Conservation (phyloP, 2,113 vertebrate species). For the Myotis brandtii region DNA sequence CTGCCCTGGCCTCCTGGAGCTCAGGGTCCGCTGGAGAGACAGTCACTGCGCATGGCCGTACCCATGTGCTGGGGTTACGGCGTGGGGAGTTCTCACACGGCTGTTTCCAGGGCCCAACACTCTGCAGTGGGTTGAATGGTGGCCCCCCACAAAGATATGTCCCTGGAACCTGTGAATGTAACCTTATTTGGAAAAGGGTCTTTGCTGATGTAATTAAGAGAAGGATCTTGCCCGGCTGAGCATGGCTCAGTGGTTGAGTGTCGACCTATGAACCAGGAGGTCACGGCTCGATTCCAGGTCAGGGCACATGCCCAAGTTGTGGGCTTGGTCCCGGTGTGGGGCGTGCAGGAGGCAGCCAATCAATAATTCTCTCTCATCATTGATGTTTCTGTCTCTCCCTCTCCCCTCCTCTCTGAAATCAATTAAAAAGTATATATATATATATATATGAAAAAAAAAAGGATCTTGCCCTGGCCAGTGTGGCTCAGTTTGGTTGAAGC, state of each 20-base stretch:
- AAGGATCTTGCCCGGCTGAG: background rate
- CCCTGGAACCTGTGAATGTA: background rate
- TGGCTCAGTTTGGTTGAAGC: no score
- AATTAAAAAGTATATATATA: no score
- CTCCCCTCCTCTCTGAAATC: no score
- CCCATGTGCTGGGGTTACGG: background rate
- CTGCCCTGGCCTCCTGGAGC: background rate
- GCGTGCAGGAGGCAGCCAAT: no score
- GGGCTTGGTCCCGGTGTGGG: no score
- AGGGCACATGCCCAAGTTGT: background rate
- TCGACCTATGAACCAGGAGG: background rate
- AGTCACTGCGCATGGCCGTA: background rate
- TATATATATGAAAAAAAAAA: no score
- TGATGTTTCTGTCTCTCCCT: no score
- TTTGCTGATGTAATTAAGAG: background rate
- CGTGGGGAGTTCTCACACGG: background rate
- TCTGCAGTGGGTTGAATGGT: background rate
- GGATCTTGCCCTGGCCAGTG: no score
- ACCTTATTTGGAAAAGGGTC: background rate
- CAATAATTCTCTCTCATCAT: no score
- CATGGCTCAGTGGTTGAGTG: background rate
- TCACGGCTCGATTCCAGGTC: background rate
- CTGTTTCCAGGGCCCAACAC: background rate
- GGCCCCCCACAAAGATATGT: background rate
- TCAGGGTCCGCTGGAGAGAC: background rate